A percentile compares a stretch with the other conserved stretches of the same genome.
phyloP scores from a whole-genome alignment of 1,140 invertebrate species.

The Homalodisca vitripennis region DNA sequence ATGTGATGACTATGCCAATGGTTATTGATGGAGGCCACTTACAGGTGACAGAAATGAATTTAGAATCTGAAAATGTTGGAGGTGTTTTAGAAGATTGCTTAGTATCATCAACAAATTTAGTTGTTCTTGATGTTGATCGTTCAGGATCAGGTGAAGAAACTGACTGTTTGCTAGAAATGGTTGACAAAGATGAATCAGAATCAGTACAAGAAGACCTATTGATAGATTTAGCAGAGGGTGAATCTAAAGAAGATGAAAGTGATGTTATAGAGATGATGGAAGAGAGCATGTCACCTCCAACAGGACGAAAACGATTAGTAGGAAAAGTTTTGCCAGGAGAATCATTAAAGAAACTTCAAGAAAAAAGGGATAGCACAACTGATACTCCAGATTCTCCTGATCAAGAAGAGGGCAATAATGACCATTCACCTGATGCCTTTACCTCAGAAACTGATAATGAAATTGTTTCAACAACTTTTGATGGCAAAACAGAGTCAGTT shows the following conservation, averaged over 20 bases:
- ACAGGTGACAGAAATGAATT: constrained; percentile 32
- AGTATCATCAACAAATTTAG: constrained; percentile 37
- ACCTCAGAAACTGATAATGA: constrained; percentile 43
- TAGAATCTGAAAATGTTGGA: constrained; percentile 29
- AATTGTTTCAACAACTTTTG: constrained; percentile 13
- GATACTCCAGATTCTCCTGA: constrained; percentile 57
- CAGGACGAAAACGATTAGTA: constrained; percentile 37
- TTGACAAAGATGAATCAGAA: constrained; percentile 44
- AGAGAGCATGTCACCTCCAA: constrained; percentile 39
- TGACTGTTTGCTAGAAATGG: constrained; percentile 49
- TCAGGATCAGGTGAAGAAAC: constrained; percentile 43
- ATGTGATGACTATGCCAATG: constrained; percentile 42
- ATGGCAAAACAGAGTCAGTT: constrained; percentile 21
- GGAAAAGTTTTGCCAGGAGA: constrained; percentile 42
- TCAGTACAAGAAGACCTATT: constrained; percentile 48
- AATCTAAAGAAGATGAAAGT: constrained; percentile 37
- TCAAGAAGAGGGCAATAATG: constrained; percentile 51
- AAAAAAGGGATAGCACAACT: constrained; percentile 41
- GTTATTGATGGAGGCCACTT: constrained; percentile 36
- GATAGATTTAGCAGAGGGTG: constrained; percentile 35
- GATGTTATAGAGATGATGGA: constrained; percentile 40
- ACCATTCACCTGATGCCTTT: constrained; percentile 50
- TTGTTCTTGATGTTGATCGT: constrained; percentile 44
- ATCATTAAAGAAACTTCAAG: constrained; percentile 38
- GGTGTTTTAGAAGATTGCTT: constrained; percentile 41